A percentile compares a stretch with the other conserved stretches of the same genome.
phyloP scores from a whole-genome alignment of 2,888 invertebrate genomes.

The Caradrina kadenii region DNA sequence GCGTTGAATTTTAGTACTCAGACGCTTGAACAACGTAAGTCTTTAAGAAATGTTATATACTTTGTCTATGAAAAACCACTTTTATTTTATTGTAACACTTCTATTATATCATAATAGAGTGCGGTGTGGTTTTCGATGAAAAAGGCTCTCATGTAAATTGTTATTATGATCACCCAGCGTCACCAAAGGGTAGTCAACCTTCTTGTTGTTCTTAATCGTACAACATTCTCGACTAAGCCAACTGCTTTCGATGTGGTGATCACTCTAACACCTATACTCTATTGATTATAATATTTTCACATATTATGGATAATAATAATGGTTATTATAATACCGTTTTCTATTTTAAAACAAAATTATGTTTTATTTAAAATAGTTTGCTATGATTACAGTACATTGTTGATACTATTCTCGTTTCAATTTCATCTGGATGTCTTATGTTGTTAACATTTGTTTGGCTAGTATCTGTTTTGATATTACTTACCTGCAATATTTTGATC shows the following conservation, averaged over 20 bases:
- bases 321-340: conserved; percentile 78
- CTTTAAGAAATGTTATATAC: conserved; percentile 48
- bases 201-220: conserved; percentile 37
- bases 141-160: conserved; percentile 79
- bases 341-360: conserved; percentile 78
- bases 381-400: conserved; percentile 71
- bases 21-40: conserved; percentile 64
- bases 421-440: conserved; percentile 72
- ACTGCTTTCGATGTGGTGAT: conserved; percentile 67
- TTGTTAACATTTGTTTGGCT: conserved; percentile 71
- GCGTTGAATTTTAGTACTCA: conserved; percentile 69
- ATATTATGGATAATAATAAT: conserved; percentile 72
- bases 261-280: conserved; percentile 73
- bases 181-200: conserved; percentile 61
- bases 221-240: conserved; percentile 30
- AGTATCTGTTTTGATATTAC: conserved; percentile 74
- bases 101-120: conserved; percentile 60
- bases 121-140: conserved; percentile 73
- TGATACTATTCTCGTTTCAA: conserved; percentile 71
- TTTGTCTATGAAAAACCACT: conserved; percentile 58
- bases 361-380: conserved; percentile 77
- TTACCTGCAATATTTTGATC: conserved; percentile 80
- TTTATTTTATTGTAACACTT: conserved; percentile 54
- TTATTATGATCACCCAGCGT: conserved; percentile 76
- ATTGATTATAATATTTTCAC: conserved; percentile 79